Evolutionary conservation across 1,140 invertebrate genomes (phyloP), one percentile per base, ranked within the genome.

Genomic region (Zaprionus camerounensis): DNA sequence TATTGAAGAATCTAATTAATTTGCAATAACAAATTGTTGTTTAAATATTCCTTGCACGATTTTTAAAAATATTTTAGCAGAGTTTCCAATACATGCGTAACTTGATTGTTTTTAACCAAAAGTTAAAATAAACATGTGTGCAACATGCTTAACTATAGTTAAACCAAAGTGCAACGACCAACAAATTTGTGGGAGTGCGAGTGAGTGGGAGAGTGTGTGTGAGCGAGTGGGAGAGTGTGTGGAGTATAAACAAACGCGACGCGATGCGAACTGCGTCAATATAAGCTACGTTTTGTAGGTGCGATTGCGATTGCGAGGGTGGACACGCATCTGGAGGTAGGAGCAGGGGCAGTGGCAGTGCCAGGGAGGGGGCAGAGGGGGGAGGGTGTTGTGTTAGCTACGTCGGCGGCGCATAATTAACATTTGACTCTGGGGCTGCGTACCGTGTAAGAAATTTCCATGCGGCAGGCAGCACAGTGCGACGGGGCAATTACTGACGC

Each of bases 351-450:
- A 24, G 38, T 46, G 31, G 0, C 2, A 41, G 62, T 20, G 20
- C 38, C 9, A 36, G 15, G 11, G 31, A 36, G 34, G 15, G 31
- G 22, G 31, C 7, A 31, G 34, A 36, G n/a, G 13, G 15, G n/a
- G 46, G 46, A 2, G 46, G 57, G 11, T 62, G 26, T n/a, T 63
- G 15, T 58, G 59, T 44, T 59, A 71, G 72, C 67, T 59, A 69
- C 73, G 87, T 68, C 68, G 59, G 73, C 73, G 87, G 73, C 73
- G 82, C 73, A 74, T 87, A 86, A 86, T 86, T 86, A 86, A 88
- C 84, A 88, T 85, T 86, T 86, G 81, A 77, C 82, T 86, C 69
- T 71, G 61, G 82, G 77, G 80, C 70, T 78, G 84, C 81, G 84
- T 88, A 83, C 83, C 84, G 77, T 46, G 41, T 88, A 83, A 76